Percentiles rank a stretch among this genome's conserved stretches.
These are phyloP conservation scores for Monoplex corrugatus DNA, from an alignment of 2,888 invertebrate species.

Conservation along the genomic window DNA sequence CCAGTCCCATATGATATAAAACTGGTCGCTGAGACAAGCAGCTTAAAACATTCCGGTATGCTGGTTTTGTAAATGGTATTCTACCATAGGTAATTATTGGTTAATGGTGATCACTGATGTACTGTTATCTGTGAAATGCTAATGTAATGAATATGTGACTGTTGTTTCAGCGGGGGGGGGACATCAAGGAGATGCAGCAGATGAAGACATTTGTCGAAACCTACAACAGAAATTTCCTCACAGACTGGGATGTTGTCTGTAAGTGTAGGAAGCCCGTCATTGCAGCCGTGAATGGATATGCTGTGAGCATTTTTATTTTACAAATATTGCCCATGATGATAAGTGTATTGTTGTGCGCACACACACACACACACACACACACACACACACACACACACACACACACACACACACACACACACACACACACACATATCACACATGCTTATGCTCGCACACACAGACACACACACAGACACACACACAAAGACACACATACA, in stretches of 20 bases:
- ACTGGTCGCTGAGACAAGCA: no score
- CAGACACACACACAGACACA: no score
- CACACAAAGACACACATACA: no score
- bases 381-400: not conserved
- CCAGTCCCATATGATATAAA: no score
- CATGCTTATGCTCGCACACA: no score
- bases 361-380: not conserved
- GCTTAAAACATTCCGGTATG: no score
- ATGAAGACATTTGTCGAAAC: constrained; percentile 86
- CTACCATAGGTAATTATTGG: no score
- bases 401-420: not conserved
- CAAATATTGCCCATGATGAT: not conserved
- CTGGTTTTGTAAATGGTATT: no score
- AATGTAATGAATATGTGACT: not conserved
- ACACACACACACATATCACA: no score
- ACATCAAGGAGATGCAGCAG: constrained; percentile 89
- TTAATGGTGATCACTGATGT: no score
- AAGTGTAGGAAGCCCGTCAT: constrained; percentile 94
- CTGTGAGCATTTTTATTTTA: constrained; percentile 85
- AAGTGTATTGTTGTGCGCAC: not conserved
- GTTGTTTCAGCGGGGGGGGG: constrained; percentile 88
- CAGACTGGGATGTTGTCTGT: constrained; percentile 91
- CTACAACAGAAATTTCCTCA: constrained; percentile 89
- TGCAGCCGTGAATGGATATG: constrained; percentile 99
- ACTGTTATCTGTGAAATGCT: no score